These are phyloP conservation scores for Lycaena phlaeas DNA, from an alignment of 2,888 invertebrate genomes.

Conservation along the genomic window DNA sequence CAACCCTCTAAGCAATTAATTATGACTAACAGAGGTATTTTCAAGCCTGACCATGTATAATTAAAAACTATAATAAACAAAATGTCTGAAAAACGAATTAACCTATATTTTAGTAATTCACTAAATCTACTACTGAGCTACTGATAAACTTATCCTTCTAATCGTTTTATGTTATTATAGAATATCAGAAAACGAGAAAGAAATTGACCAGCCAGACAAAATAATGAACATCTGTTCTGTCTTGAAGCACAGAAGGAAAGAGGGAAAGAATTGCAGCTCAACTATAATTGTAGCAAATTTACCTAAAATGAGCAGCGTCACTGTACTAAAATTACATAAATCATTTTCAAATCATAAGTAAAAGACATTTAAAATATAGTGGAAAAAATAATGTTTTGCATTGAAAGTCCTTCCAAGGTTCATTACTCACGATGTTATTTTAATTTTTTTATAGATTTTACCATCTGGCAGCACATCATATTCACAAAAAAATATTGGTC, in stretches of 20 bases:
- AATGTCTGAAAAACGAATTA: background rate
- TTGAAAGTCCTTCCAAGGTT: too few species aligned
- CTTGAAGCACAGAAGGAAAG: background rate
- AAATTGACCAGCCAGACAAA: background rate
- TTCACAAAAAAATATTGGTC: too few species aligned
- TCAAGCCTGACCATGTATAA: conserved; percentile 7
- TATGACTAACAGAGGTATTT: conserved; percentile 40
- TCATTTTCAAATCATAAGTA: background rate
- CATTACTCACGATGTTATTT: too few species aligned
- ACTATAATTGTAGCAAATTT: background rate
- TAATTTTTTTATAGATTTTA: too few species aligned
- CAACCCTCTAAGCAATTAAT: conserved; percentile 43
- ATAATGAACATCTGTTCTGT: background rate
- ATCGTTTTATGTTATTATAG: background rate
- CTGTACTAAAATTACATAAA: background rate
- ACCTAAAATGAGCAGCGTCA: background rate
- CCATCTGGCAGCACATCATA: too few species aligned
- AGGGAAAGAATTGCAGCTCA: background rate
- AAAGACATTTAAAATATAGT: too few species aligned
- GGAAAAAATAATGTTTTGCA: too few species aligned
- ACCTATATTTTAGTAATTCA: conserved; percentile 2
- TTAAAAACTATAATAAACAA: conserved; percentile 1
- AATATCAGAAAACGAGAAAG: background rate
- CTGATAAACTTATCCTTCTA: background rate
- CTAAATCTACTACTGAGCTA: conserved; percentile 1